These are phyloP conservation scores for Chamaetylas fuelleborni DNA, from an alignment of 2,113 vertebrate species.

Conservation along the genomic window DNA sequence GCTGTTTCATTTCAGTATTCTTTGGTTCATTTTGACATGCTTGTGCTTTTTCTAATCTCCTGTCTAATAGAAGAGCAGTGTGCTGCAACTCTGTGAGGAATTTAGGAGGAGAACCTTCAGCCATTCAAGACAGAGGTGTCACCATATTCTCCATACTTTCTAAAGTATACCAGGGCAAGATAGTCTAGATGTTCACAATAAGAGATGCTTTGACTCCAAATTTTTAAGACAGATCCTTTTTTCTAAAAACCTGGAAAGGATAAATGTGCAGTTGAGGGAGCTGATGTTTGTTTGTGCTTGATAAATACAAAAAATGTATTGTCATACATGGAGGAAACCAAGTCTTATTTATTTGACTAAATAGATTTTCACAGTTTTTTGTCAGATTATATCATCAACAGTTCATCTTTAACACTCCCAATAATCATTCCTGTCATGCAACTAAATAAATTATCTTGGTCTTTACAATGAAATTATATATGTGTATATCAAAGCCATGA, in stretches of 20 bases:
- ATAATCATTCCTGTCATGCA: not conserved
- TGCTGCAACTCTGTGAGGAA: not conserved
- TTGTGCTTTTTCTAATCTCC: not conserved
- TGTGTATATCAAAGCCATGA: not conserved
- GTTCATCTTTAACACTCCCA: not conserved
- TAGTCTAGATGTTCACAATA: not conserved
- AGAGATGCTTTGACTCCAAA: not conserved
- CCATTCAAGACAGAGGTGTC: not conserved
- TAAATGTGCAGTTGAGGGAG: not conserved
- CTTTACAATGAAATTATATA: not conserved
- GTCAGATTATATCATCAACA: not conserved
- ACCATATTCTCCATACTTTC: not conserved
- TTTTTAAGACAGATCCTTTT: not conserved
- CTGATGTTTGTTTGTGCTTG: not conserved
- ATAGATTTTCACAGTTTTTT: not conserved
- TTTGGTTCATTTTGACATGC: not conserved
- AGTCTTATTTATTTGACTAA: not conserved
- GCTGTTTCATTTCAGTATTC: not conserved
- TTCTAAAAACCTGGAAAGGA: not conserved
- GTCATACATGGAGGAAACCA: not conserved
- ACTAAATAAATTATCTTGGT: not conserved
- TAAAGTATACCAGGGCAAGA: not conserved
- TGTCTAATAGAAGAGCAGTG: not conserved
- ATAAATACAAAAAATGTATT: not conserved
- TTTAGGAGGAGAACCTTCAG: not conserved